These are phyloP conservation scores for Callimorpha dominula DNA, from an alignment of 2,888 invertebrate genomes.

Conservation along the genomic window DNA sequence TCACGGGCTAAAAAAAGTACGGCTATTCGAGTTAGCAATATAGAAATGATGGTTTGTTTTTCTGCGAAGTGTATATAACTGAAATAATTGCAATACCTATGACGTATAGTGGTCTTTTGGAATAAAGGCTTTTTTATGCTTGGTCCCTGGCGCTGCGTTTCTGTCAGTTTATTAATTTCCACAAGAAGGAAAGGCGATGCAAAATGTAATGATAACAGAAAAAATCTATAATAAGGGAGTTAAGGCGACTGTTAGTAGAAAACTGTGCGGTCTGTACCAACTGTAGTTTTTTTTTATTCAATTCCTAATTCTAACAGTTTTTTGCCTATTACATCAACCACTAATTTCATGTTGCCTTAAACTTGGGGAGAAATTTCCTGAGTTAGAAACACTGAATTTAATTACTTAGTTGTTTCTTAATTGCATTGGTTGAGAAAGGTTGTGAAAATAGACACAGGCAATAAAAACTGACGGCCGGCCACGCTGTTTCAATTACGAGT, in stretches of 20 bases:
- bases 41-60: constrained; percentile 39
- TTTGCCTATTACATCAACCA: too few relatives aligned
- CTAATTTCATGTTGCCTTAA: background rate
- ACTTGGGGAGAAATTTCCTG: background rate
- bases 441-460: background rate
- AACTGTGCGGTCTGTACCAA: too few relatives aligned
- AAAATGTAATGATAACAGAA: too few relatives aligned
- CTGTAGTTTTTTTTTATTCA: too few relatives aligned
- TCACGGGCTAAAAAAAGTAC: constrained; percentile 58
- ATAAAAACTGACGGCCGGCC: background rate
- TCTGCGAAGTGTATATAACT: background rate
- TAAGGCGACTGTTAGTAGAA: too few relatives aligned
- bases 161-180: background rate
- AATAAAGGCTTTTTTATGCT: background rate
- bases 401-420: background rate
- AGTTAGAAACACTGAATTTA: background rate
- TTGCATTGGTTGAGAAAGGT: background rate
- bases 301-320: too few relatives aligned
- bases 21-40: constrained; percentile 51
- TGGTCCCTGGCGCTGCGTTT: background rate
- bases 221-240: too few relatives aligned
- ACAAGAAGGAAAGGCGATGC: too few relatives aligned
- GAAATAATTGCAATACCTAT: background rate
- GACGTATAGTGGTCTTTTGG: background rate
- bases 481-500: background rate